A percentile compares a stretch with the other conserved stretches of the same genome.
phyloP scores from a whole-genome alignment of 2,797 vertebrate species.

The Erithacus rubecula region DNA sequence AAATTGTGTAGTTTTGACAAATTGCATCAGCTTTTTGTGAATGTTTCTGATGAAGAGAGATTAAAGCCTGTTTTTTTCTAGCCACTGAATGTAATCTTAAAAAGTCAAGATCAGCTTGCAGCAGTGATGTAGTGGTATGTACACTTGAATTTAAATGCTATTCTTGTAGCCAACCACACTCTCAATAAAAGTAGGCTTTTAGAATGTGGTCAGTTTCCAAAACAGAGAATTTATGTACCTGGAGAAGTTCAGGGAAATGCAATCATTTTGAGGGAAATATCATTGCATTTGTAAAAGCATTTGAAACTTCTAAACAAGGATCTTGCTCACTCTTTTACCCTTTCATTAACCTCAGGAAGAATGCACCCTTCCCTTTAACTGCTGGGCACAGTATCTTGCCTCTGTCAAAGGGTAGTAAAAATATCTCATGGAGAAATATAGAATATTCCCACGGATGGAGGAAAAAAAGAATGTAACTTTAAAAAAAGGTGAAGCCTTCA shows the following conservation, averaged over 20 bases:
- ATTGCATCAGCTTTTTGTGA: background rate
- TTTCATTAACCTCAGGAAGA: background rate
- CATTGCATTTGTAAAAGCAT: background rate
- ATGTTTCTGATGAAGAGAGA: background rate
- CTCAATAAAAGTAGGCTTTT: background rate
- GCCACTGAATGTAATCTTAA: background rate
- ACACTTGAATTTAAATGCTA: conserved; percentile 2
- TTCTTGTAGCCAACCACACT: background rate
- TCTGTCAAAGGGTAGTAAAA: background rate
- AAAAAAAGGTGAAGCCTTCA: background rate
- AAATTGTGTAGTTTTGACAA: conserved; percentile 18
- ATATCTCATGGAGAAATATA: background rate
- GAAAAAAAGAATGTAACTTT: background rate
- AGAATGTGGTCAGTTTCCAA: background rate
- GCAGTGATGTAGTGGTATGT: background rate
- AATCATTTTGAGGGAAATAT: background rate
- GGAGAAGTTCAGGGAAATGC: background rate
- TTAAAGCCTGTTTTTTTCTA: background rate
- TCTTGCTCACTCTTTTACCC: background rate
- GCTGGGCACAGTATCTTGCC: background rate
- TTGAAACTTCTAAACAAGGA: background rate
- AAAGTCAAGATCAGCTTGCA: background rate
- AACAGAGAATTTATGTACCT: background rate
- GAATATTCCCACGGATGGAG: background rate
- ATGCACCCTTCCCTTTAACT: background rate